Base-by-base conservation (phyloP, 2,888 invertebrate genomes). In the Diaprepes abbreviatus region DNA sequence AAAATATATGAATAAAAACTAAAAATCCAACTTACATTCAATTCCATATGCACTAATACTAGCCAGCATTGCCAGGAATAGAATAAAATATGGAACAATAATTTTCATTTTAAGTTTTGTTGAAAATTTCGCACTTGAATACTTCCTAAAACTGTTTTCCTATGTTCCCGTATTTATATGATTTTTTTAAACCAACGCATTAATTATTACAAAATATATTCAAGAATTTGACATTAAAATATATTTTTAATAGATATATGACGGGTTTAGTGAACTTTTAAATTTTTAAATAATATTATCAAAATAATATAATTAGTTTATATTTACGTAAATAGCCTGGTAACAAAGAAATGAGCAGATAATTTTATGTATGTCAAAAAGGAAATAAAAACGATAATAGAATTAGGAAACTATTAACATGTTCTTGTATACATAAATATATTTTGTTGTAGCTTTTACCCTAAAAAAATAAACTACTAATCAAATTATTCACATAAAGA, bases 181-280 rank as follows among this genome's bases (percentile, higher is more conserved):
- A 28, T 3, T 12, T 43, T 28, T 50, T 1, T 5, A 28, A 28
- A 50, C 12, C 12, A 24, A 21, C 0, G 19, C 5, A 12, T 12
- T 45, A 50, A 50, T 50, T 31, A 50, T 19, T 28, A 9, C 16
- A 28, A 50, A 50, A 24, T 19, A 24, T 45, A 24, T 45, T 45
- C 12, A 21, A n/a, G n/a, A 45, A 45, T 28, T 50, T 50, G 14
- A 9, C 48, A 50, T 50, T 50, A 17, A 24, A 12, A 24, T 24
- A 6, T 45, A 24, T 2, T 45, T 45, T 24, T 1, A 28, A 28
- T 24, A 50, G 48, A 50, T 50, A 50, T 28, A 2, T 7, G 14
- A 16, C 16, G 1, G 48, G 48, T 45, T 7, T 3, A 45, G 10
- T 17, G 17, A 40, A 17, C 16, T 17, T 7, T 2, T 10, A 3